Percentiles rank a stretch among this genome's conserved stretches.
phyloP scores from a whole-genome alignment of 2,888 invertebrate species.

The Dolichopus griseipennis region DNA sequence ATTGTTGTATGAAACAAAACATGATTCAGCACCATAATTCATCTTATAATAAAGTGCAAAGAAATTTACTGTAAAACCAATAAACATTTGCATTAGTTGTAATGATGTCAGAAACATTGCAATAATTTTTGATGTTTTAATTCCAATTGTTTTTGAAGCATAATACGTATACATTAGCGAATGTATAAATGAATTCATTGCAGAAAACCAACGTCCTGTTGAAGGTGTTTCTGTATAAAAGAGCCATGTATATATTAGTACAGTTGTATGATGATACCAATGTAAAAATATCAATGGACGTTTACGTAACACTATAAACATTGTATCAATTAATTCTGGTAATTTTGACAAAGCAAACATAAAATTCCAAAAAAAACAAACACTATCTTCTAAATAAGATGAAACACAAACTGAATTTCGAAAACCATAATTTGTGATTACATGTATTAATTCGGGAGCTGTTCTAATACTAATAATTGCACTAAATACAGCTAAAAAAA shows the following conservation, averaged over 20 bases:
- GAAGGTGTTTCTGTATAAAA: constrained; percentile 83
- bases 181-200: constrained; percentile 90
- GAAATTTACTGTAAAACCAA: constrained; percentile 82
- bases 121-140: constrained; percentile 71
- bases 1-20: constrained; percentile 76
- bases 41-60: constrained; percentile 74
- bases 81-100: constrained; percentile 88
- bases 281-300: constrained; percentile 90
- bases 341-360: constrained; percentile 95
- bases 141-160: constrained; percentile 75
- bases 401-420: constrained; percentile 95
- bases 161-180: constrained; percentile 89
- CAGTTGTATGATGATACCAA: constrained; percentile 96
- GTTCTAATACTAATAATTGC: constrained; percentile 88
- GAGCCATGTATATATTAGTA: constrained; percentile 91
- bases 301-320: constrained; percentile 87
- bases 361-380: constrained; percentile 96
- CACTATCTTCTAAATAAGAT: constrained; percentile 84
- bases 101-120: constrained; percentile 85
- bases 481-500: constrained; percentile 84
- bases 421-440: constrained; percentile 79
- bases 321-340: constrained; percentile 91
- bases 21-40: constrained; percentile 59
- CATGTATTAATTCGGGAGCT: constrained; percentile 84
- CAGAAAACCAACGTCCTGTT: constrained; percentile 86